Percentiles rank a stretch among this genome's conserved stretches.
Conservation (phyloP, 2,888 invertebrate genomes). For the Tiphia femorata region DNA sequence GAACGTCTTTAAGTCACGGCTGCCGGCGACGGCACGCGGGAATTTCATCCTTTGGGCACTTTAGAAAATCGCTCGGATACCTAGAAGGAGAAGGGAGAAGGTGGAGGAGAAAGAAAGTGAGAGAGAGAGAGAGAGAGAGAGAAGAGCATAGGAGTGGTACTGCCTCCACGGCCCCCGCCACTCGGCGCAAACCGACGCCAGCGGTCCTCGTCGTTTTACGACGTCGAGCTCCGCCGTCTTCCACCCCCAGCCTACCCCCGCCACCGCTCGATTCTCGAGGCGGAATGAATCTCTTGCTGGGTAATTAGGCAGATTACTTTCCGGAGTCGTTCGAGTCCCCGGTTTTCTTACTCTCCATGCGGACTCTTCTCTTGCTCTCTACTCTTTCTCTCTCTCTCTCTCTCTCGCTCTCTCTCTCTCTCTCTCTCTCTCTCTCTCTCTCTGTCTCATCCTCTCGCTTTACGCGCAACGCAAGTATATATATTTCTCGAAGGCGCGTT, state of each 20-base stretch:
- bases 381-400: background rate
- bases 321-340: slow-evolving; percentile 64
- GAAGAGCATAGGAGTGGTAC: slow-evolving; percentile 2
- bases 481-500: background rate
- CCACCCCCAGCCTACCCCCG: slow-evolving; percentile 18
- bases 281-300: slow-evolving; percentile 66
- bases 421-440: background rate
- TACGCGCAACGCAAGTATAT: background rate
- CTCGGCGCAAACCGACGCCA: slow-evolving; percentile 5
- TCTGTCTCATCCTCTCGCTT: background rate
- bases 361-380: slow-evolving; percentile 1
- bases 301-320: slow-evolving; percentile 69
- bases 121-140: background rate
- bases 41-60: slow-evolving; percentile 1
- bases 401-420: no score
- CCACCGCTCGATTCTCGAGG: slow-evolving; percentile 45
- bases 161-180: background rate
- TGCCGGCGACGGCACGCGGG: no score
- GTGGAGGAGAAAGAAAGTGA: background rate
- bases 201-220: slow-evolving; percentile 40
- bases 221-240: no score
- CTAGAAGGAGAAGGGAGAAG: no score
- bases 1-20: no score
- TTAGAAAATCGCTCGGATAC: no score
- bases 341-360: slow-evolving; percentile 51